phyloP scores from a whole-genome alignment of 2,113 vertebrate species.

The Ochotona princeps region DNA sequence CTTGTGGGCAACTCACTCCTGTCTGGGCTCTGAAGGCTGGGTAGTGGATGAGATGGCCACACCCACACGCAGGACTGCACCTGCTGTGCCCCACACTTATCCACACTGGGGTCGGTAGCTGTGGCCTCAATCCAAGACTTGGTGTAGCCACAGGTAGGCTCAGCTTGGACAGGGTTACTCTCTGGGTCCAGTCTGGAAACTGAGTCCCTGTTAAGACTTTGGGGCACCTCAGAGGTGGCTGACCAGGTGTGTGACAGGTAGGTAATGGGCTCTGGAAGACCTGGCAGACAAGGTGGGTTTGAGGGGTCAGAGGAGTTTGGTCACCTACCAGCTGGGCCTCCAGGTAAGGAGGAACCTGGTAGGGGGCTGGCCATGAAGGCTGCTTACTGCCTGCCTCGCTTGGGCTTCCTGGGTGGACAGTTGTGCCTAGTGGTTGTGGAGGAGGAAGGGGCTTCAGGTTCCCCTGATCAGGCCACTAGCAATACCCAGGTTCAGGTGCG shows the following conservation, averaged over 20 bases:
- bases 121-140: background rate
- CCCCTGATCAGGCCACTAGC: background rate
- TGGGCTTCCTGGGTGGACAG: background rate
- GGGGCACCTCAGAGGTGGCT: background rate
- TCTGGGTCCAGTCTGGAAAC: background rate
- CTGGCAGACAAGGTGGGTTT: too few species aligned
- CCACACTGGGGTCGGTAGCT: background rate
- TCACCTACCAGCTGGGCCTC: too few species aligned
- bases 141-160: background rate
- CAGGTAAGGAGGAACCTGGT: background rate
- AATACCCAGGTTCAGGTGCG: background rate
- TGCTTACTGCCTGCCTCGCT: background rate
- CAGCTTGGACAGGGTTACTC: background rate
- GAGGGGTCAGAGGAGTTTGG: too few species aligned
- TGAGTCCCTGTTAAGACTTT: background rate
- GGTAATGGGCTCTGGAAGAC: too few species aligned
- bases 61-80: too few species aligned
- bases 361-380: background rate
- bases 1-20: fast-evolving
- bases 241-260: too few species aligned
- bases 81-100: background rate
- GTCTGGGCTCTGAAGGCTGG: background rate
- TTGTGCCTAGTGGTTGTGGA: background rate
- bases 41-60: background rate
- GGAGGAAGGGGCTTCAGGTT: too few species aligned